phyloP scores from a whole-genome alignment of 2,888 invertebrate species.

The Diarsia dahlii region DNA sequence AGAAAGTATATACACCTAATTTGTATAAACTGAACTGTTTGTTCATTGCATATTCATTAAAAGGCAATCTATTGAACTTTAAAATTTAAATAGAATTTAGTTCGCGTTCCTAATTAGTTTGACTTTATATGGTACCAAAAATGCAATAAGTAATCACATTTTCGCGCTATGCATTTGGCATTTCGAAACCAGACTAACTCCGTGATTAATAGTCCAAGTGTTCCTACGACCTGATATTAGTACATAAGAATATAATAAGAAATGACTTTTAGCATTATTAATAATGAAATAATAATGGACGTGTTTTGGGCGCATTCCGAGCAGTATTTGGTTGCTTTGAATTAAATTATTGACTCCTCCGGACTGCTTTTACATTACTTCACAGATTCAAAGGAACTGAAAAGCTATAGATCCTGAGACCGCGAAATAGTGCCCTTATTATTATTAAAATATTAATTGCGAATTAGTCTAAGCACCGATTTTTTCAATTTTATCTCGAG shows the following conservation, averaged over 20 bases:
- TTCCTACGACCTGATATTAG: constrained; percentile 17
- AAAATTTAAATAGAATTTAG: constrained; percentile 57
- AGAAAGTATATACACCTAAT: neutral
- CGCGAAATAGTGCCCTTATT: neutral
- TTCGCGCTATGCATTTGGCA: constrained; percentile 64
- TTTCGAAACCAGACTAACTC: constrained; percentile 71
- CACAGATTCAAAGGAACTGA: neutral
- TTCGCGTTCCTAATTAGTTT: constrained; percentile 50
- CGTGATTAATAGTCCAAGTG: constrained; percentile 51
- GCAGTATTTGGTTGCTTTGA: neutral
- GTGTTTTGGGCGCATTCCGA: constrained; percentile 16
- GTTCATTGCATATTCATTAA: constrained; percentile 33
- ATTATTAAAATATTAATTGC: neutral
- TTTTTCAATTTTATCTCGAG: neutral
- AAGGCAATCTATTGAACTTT: constrained; percentile 57
- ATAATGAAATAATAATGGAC: constrained; percentile 40
- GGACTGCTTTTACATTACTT: neutral
- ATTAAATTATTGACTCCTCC: neutral
- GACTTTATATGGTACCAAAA: constrained; percentile 49
- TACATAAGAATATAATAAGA: constrained; percentile 33
- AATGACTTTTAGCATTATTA: constrained; percentile 32
- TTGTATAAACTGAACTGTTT: constrained; percentile 19
- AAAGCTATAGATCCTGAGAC: neutral
- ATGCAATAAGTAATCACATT: constrained; percentile 52
- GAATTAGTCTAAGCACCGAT: neutral